A percentile compares a stretch with the other conserved stretches of the same genome.
These are phyloP conservation scores for Zosterops borbonicus DNA, from an alignment of 2,113 vertebrate genomes.

Conservation along the genomic window DNA sequence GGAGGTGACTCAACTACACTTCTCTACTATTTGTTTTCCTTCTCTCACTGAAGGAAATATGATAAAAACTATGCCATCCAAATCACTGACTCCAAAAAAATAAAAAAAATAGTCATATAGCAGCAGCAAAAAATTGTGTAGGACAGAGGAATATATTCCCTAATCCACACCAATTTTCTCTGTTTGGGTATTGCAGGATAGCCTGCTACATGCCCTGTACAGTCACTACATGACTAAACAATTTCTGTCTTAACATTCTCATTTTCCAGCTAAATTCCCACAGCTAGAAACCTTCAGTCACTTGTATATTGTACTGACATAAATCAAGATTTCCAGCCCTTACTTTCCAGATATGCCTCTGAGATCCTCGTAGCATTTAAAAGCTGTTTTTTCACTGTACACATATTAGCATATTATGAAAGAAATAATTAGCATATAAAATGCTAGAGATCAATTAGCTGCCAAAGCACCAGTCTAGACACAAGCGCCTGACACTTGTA, in stretches of 20 bases:
- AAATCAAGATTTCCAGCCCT: not conserved
- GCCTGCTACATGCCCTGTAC: not conserved
- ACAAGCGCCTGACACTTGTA: not conserved
- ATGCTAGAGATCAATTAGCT: conserved; percentile 58
- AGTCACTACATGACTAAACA: not conserved
- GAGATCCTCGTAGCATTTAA: not conserved
- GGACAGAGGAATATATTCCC: not conserved
- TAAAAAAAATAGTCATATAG: not conserved
- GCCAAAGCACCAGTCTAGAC: conserved; percentile 46
- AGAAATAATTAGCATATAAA: conserved; percentile 61
- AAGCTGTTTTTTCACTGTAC: conserved; percentile 19
- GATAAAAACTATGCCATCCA: not conserved
- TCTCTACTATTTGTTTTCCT: not conserved
- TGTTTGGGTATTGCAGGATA: not conserved
- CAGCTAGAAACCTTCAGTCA: not conserved
- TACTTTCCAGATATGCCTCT: not conserved
- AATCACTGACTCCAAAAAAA: not conserved
- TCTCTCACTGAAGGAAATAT: not conserved
- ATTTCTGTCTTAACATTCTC: not conserved
- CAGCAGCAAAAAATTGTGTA: not conserved
- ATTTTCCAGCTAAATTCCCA: not conserved
- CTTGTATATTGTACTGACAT: not conserved
- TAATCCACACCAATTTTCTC: not conserved
- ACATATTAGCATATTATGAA: conserved; percentile 52
- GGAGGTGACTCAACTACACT: not conserved